Evolutionary conservation across 35 echinoderm and acorn worm genomes (phyloP), one percentile per base, ranked within the genome.

Genomic region (Chiridota heheva): DNA sequence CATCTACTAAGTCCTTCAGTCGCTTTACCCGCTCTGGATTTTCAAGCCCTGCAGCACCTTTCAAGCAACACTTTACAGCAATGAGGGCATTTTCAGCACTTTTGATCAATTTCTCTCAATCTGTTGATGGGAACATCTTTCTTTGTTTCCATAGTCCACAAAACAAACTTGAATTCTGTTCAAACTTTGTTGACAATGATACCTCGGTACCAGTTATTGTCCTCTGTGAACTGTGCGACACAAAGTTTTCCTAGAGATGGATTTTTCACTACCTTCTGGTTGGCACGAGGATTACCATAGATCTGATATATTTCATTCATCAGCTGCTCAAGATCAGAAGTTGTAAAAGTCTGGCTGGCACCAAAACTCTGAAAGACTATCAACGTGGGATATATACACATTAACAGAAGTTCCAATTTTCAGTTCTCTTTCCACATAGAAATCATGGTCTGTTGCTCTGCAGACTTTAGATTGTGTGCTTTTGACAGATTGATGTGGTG

Each of bases 111-210:
- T 25, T 75, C 34, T 29, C 83, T 93, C 62, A 93, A 36, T 16
- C 78, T 32, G 29, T n/a, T 38, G n/a, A 58, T 32, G 3, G 85
- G 58, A 27, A 93, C 77, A 24, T 44, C 63, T 63, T n/a, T 93
- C 84, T 60, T 69, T 73, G 84, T 93, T 87, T 24, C 90, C 90
- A 69, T 93, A 93, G 31, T 93, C 90, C 18, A 93, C 84, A 70
- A 93, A 93, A 22, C 58, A 63, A 20, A 83, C 72, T 3, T 85
- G 61, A 13, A 82, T 64, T 27, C 62, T 47, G 3, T 58, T 65
- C 6, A 82, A 39, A 43, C 72, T 30, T 81, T 88, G 22, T 70
- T 72, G 15, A 72, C 68, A 20, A 96, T 60, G 4, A 74, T 43
- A 64, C 70, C 92, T 22, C 92, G 81, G 17, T 96, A 96, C 92